phyloP scores from a whole-genome alignment of 2,888 invertebrate genomes.

The Hofmannophila pseudospretella region DNA sequence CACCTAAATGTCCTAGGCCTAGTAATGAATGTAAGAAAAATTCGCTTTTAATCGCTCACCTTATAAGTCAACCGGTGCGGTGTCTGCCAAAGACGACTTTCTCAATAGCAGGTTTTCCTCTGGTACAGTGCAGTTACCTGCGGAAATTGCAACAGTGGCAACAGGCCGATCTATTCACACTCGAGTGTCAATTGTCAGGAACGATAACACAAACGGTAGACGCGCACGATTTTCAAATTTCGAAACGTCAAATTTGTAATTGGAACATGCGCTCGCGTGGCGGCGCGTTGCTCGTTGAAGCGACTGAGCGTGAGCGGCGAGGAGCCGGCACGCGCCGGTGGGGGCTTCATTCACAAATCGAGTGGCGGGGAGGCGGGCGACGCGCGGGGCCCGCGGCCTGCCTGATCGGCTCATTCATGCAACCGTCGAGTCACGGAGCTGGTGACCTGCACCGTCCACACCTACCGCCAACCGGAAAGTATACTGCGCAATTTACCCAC shows the following conservation, averaged over 20 bases:
- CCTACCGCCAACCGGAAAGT: conserved; percentile 24
- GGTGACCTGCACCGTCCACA: conserved; percentile 18
- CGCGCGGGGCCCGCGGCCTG: conserved; percentile 35
- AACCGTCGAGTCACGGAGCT: conserved; percentile 31
- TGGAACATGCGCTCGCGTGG: conserved; percentile 59
- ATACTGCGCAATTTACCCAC: conserved; percentile 27
- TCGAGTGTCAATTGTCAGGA: conserved; percentile 34
- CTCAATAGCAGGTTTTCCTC: conserved; percentile 42
- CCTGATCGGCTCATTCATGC: conserved; percentile 61
- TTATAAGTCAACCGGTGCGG: conserved; percentile 52
- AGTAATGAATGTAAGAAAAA: conserved; percentile 34
- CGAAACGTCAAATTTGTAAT: conserved; percentile 51
- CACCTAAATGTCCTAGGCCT: conserved; percentile 42
- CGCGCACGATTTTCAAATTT: conserved; percentile 54
- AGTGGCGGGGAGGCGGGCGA: conserved; percentile 53
- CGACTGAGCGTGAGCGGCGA: conserved; percentile 59
- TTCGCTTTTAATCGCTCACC: conserved; percentile 59
- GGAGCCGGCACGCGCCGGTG: conserved; percentile 67
- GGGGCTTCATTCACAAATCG: conserved; percentile 73
- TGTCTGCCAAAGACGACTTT: conserved; percentile 49
- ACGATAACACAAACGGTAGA: conserved; percentile 34
- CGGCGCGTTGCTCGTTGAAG: conserved; percentile 60
- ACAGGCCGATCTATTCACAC: conserved; percentile 23
- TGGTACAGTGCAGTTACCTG: conserved; percentile 25
- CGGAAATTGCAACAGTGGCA: conserved; percentile 32